These are phyloP conservation scores for Brachionus koreanus DNA, from an alignment of 1,140 invertebrate genomes.

Conservation along the genomic window DNA sequence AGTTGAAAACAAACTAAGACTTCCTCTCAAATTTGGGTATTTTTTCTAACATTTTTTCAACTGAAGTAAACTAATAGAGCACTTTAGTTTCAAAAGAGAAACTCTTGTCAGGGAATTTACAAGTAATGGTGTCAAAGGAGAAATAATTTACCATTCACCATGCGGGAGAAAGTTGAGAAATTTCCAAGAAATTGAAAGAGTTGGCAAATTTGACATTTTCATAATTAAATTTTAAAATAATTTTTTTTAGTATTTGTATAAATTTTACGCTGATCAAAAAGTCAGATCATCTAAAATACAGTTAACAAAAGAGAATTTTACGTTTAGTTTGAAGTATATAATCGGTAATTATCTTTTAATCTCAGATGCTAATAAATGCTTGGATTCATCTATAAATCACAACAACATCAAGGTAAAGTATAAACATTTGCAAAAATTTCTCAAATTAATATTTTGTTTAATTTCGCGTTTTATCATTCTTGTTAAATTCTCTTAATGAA, in stretches of 20 bases:
- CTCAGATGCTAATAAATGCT: background rate
- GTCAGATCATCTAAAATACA: background rate
- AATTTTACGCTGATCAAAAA: background rate
- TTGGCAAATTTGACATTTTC: constrained; percentile 51
- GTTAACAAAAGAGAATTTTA: constrained; percentile 35
- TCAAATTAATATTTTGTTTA: no score
- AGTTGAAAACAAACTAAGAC: background rate
- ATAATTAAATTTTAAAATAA: background rate
- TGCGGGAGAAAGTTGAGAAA: constrained; percentile 74
- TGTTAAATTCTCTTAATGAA: no score
- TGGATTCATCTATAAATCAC: background rate
- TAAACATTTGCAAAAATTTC: no score
- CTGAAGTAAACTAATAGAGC: background rate
- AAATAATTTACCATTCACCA: constrained; percentile 80
- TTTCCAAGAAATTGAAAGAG: constrained; percentile 70
- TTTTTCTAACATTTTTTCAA: no score
- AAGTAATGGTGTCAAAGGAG: constrained; percentile 62
- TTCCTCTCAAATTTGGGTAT: background rate
- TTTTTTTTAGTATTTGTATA: constrained; percentile 13
- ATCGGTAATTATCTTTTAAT: constrained; percentile 4
- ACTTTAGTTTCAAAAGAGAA: constrained; percentile 73
- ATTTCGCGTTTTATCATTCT: no score
- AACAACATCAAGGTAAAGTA: constrained; percentile 14
- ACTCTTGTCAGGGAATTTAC: constrained; percentile 78
- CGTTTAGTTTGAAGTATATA: constrained; percentile 40